phyloP scores from a whole-genome alignment of 2,797 vertebrate genomes.

The Molothrus ater region DNA sequence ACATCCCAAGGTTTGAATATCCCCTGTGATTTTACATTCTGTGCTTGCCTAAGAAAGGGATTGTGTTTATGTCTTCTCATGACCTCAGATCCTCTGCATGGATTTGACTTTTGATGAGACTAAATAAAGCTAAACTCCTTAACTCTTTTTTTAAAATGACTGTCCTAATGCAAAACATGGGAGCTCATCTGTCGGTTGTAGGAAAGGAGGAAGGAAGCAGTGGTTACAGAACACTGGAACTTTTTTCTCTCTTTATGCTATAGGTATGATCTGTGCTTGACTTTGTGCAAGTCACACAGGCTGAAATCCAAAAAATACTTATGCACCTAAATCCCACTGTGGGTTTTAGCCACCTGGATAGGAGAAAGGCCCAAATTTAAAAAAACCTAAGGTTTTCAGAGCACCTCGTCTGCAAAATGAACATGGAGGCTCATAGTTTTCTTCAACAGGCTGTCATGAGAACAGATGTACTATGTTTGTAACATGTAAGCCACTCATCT shows the following conservation, averaged over 20 bases:
- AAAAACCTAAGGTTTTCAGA: background rate
- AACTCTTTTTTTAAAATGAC: background rate
- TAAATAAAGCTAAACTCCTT: background rate
- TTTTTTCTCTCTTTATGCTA: background rate
- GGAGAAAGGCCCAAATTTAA: background rate
- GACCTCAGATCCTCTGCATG: background rate
- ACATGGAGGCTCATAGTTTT: background rate
- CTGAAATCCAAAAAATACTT: slow-evolving; percentile 1
- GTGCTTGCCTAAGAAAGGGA: background rate
- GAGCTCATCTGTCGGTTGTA: background rate
- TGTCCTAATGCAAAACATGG: background rate
- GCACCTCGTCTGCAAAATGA: background rate
- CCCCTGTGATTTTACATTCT: background rate
- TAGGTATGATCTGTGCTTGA: background rate
- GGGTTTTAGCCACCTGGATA: background rate
- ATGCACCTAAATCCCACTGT: background rate
- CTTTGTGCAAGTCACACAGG: background rate
- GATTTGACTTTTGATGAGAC: background rate
- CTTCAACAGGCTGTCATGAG: background rate
- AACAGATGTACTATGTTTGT: background rate
- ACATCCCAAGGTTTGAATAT: slow-evolving; percentile 19
- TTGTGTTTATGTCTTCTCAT: background rate
- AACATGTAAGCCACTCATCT: background rate
- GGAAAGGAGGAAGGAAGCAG: background rate
- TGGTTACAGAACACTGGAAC: background rate